These are phyloP conservation scores for Strigops habroptila DNA, from an alignment of 2,113 vertebrate species.

Conservation along the genomic window DNA sequence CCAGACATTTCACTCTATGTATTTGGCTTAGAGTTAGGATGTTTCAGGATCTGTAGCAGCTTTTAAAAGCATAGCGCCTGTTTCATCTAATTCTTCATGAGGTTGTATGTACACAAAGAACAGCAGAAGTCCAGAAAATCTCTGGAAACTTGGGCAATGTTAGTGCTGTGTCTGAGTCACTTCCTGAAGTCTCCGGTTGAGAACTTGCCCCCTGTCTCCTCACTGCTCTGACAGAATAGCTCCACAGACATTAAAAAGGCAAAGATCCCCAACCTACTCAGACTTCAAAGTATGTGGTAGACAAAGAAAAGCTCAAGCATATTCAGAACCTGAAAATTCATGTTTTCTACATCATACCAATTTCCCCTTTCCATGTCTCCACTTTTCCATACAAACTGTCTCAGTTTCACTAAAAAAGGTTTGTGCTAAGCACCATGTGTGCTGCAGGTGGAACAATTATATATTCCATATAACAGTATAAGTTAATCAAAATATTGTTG, in stretches of 20 bases:
- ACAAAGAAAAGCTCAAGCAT: not conserved
- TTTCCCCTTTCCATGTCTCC: not conserved
- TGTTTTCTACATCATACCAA: conserved; percentile 16
- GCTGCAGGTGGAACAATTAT: conserved; percentile 24
- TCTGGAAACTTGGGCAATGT: not conserved
- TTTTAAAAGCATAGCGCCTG: conserved; percentile 40
- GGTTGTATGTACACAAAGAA: not conserved
- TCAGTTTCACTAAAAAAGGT: not conserved
- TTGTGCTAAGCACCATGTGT: conserved; percentile 21
- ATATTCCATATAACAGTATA: not conserved
- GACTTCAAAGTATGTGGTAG: not conserved
- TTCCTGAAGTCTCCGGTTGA: not conserved
- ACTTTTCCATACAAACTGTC: not conserved
- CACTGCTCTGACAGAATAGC: not conserved
- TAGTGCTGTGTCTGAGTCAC: not conserved
- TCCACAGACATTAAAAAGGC: not conserved
- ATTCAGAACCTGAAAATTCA: conserved; percentile 5
- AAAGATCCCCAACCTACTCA: not conserved
- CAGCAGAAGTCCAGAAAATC: conserved; percentile 34
- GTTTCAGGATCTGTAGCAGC: conserved; percentile 3
- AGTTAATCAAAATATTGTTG: conserved; percentile 21
- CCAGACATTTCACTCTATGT: not conserved
- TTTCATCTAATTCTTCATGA: conserved; percentile 44
- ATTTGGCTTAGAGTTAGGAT: not conserved
- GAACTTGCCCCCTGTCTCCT: not conserved